phyloP scores from a whole-genome alignment of 1,140 invertebrate species.

The Papilio aristodemus region DNA sequence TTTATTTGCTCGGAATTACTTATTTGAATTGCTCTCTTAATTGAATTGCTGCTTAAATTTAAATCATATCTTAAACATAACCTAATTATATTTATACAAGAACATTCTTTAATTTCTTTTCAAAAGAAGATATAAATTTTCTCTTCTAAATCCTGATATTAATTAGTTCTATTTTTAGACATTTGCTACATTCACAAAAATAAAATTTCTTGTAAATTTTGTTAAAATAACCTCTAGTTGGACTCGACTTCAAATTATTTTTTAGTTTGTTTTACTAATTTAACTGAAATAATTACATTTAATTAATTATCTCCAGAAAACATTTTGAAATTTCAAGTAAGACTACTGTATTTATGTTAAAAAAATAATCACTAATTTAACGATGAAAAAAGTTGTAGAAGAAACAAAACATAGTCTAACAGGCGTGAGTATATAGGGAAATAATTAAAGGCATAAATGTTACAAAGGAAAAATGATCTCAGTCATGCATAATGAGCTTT shows the following conservation, averaged over 20 bases:
- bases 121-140: not conserved
- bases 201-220: not conserved
- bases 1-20: too few species aligned
- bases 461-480: not conserved
- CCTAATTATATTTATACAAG: too few species aligned
- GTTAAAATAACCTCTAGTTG: not conserved
- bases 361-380: not conserved
- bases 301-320: not conserved
- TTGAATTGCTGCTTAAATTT: too few species aligned
- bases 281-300: not conserved
- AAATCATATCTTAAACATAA: too few species aligned
- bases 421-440: too few species aligned
- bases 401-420: not conserved
- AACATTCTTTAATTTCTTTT: not conserved
- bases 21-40: too few species aligned
- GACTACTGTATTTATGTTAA: too few species aligned
- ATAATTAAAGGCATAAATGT: too few species aligned
- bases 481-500: not conserved
- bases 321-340: not conserved
- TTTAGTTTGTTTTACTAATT: not conserved
- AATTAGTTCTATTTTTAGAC: not conserved
- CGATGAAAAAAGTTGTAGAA: not conserved
- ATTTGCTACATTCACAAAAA: not conserved
- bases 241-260: not conserved
- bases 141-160: too few species aligned